Percentiles rank a stretch among this genome's conserved stretches.
These are phyloP conservation scores for Callospermophilus lateralis DNA, from an alignment of 2,113 vertebrate genomes.

Conservation along the genomic window DNA sequence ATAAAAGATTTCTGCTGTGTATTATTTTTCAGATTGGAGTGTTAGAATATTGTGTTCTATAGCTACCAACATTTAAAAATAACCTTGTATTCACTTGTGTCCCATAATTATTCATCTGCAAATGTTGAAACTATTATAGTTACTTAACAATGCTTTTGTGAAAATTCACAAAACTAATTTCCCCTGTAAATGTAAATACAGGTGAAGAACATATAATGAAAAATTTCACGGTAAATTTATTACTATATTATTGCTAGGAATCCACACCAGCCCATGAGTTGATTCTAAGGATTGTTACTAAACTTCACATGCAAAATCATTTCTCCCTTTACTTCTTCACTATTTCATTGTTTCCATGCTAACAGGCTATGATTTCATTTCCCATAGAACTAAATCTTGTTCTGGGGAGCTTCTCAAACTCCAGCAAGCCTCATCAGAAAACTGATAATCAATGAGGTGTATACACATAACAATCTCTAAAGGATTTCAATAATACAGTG, in stretches of 20 bases:
- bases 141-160: neutral
- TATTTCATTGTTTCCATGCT: conserved; percentile 2
- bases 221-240: neutral
- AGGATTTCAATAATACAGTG: conserved; percentile 55
- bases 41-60: neutral
- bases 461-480: conserved; percentile 48
- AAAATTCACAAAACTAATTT: neutral
- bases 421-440: conserved; percentile 59
- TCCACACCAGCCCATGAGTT: neutral
- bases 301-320: conserved; percentile 34
- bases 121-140: neutral
- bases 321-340: conserved; percentile 18
- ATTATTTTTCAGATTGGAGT: neutral
- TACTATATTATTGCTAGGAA: neutral
- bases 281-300: conserved; percentile 2
- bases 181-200: neutral
- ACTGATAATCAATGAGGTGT: conserved; percentile 70
- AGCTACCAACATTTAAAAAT: neutral
- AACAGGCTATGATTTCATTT: conserved; percentile 14
- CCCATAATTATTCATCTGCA: neutral
- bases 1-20: neutral
- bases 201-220: neutral
- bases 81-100: neutral
- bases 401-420: conserved; percentile 4
- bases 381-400: conserved; percentile 51